A percentile compares a stretch with the other conserved stretches of the same genome.
phyloP scores from a whole-genome alignment of 2,113 vertebrate genomes.

The Alethe castanea region DNA sequence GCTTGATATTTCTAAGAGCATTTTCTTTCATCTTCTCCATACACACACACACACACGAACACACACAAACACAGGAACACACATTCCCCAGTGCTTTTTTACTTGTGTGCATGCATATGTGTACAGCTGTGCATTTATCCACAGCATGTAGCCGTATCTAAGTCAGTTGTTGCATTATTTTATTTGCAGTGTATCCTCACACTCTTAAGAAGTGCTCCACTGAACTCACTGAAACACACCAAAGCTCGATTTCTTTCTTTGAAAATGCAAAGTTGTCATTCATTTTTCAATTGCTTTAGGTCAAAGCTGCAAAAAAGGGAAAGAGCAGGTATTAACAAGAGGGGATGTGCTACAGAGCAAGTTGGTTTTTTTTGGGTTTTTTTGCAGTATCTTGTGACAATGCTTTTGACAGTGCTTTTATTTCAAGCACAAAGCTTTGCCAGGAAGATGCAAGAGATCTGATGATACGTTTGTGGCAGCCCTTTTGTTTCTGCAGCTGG shows the following conservation, averaged over 20 bases:
- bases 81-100: too few species aligned
- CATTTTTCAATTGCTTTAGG: background rate
- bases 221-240: background rate
- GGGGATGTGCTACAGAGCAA: background rate
- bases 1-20: background rate
- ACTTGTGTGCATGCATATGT: too few species aligned
- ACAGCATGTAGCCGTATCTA: background rate
- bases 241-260: background rate
- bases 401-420: slow-evolving; percentile 1
- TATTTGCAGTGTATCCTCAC: background rate
- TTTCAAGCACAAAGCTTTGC: slow-evolving; percentile 29
- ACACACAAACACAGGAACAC: too few species aligned
- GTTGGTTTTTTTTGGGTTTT: background rate
- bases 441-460: background rate
- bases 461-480: background rate
- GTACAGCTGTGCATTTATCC: background rate
- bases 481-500: slow-evolving; percentile 25
- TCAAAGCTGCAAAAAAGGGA: background rate
- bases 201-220: background rate
- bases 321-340: slow-evolving; percentile 15
- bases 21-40: background rate
- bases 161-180: background rate
- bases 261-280: background rate
- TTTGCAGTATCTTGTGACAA: background rate
- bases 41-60: too few species aligned